Conservation (phyloP, 2,797 vertebrate genomes). For the Scyliorhinus canicula region DNA sequence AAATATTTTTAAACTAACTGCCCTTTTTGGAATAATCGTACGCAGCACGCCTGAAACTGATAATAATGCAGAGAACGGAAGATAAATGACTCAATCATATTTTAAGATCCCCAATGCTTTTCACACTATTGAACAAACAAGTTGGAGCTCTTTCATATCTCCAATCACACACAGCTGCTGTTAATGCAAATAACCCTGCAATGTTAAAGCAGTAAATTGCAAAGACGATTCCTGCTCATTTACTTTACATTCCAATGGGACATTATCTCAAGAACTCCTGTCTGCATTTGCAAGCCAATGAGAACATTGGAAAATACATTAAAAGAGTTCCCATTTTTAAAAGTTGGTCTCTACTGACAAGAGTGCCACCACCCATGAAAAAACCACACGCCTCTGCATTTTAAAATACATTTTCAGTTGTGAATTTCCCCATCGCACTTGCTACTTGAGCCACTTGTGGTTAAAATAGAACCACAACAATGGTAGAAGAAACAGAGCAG, state of each 20-base stretch:
- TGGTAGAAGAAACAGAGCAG: background rate
- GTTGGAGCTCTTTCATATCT: background rate
- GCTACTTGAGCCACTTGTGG: background rate
- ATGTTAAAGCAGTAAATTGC: background rate
- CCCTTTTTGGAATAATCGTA: background rate
- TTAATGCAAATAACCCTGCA: background rate
- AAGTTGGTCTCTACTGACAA: background rate
- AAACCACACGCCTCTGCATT: background rate
- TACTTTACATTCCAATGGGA: background rate
- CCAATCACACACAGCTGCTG: background rate
- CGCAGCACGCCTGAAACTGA: background rate
- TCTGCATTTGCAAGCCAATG: constrained; percentile 40
- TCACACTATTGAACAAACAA: background rate
- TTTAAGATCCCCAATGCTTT: background rate
- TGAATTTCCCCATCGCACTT: background rate
- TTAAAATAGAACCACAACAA: constrained; percentile 8
- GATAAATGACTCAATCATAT: constrained; percentile 5
- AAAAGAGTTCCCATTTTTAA: background rate
- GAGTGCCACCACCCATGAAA: background rate
- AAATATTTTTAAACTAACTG: constrained; percentile 2
- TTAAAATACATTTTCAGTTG: background rate
- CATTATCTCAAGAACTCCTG: background rate
- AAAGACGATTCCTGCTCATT: background rate
- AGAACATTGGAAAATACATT: background rate
- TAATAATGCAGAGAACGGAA: background rate